Base-by-base conservation (phyloP, 2,888 invertebrate genomes). In the Celastrina argiolus region DNA sequence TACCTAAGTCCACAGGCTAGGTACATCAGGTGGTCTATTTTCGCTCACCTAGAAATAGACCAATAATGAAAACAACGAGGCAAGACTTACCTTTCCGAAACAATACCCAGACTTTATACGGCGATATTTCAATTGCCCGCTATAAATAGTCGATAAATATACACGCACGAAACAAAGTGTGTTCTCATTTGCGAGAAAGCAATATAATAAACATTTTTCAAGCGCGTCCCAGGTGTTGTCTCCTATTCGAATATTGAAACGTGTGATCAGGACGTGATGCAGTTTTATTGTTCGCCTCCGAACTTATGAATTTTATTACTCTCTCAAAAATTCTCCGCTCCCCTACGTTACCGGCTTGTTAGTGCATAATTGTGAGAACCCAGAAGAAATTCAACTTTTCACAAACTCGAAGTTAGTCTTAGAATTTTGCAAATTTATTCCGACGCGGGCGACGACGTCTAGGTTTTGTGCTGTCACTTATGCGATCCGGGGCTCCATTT, bases 181-280 rank as follows among this genome's bases (percentile, higher is more conserved):
- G 72, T 75, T 75, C 74, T 83, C 85, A 85, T 87, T 87, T 87
- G 84, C 79, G 75, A 72, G 78, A 73, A 80, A 79, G 82, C 80
- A 84, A 85, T 87, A 84, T 86, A 78, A 85, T 87, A 87, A 87
- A 82, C 79, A 85, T 87, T 84, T 87, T 82, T 85, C 82, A 82
- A 79, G 76, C 75, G 79, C 76, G 88, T 80, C 88, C 80, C 90
- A 89, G 89, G 88, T 89, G 90, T 77, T 79, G 79, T 74, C 78
- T 76, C 82, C 79, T 80, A 82, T 84, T 82, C 84, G 86, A 87
- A 88, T 87, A 89, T 88, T 80, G 86, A 81, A 85, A 83, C 81
- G 85, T 88, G 88, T 88, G 88, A 88, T 87, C 86, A 82, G 89
- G 88, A 90, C 82, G 88, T 83, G 83, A 88, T 88, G 90, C 88